Base-by-base conservation (phyloP, 2,797 vertebrate genomes). In the Oreochromis grahami region DNA sequence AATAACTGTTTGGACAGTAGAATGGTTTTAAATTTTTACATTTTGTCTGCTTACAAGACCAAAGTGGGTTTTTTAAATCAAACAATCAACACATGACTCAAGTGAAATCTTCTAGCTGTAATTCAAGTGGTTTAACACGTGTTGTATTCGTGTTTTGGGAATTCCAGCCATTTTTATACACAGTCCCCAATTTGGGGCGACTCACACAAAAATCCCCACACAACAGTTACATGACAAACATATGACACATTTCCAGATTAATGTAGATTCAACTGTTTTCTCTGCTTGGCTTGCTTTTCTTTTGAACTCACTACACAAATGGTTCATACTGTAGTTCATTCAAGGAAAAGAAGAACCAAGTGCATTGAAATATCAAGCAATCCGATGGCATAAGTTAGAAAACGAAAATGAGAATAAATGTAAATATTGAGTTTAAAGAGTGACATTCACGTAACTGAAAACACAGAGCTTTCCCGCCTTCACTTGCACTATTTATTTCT, bases 121-220 rank as follows among this genome's bases (percentile, higher is more conserved):
- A 45, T 2, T 72, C 24, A 45, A 17, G 24, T 17, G 41, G 68
- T 45, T 45, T 29, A 45, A 7, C 41, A 45, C 41, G 14, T 1
- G 26, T 29, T 29, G 15, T 26, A 12, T 19, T 29, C 7, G 14
- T 19, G 68, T 43, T 26, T 68, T 0, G 2, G 9, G 9, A 72
- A 72, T 48, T 72, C 24, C 41, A 29, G 24, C 13, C 65, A 70
- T 45, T 26, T 70, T 26, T 70, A 10, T 17, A 70, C 65, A 26
- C 38, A 70, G 0, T 72, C 15, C 41, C 2, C 24, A 0, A 45
- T 26, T 72, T 29, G 10, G 24, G 6, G 1, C 5, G n/a, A n/a
- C 51, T 52, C 24, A 48, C 6, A 72, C 1, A 29, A 45, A 43
- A 70, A 70, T 70, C 24, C 65, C 65, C 38, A 26, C 65, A 26